phyloP scores from a whole-genome alignment of 2,888 invertebrate species.

The Drosophila hamatofila region DNA sequence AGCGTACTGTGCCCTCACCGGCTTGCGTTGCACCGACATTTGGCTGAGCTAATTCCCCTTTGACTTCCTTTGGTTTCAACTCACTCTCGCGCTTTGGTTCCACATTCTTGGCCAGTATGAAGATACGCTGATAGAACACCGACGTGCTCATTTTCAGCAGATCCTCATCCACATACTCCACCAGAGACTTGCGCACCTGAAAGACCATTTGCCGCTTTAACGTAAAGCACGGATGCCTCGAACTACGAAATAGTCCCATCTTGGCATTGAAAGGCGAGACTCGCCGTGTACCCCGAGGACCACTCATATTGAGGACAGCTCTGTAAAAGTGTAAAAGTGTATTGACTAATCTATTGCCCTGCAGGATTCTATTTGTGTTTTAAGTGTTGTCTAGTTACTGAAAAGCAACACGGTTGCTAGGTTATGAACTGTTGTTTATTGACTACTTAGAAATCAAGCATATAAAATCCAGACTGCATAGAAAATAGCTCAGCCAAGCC shows the following conservation, averaged over 20 bases:
- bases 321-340: background rate
- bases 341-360: background rate
- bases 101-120: slow-evolving; percentile 70
- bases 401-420: slow-evolving; percentile 41
- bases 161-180: slow-evolving; percentile 71
- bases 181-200: slow-evolving; percentile 73
- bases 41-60: background rate
- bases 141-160: slow-evolving; percentile 59
- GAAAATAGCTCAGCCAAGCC: slow-evolving; percentile 2
- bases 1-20: slow-evolving; percentile 11
- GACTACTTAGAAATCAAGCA: background rate
- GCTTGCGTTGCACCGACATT: slow-evolving; percentile 5
- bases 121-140: slow-evolving; percentile 80
- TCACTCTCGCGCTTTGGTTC: background rate
- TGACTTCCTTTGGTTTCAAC: background rate
- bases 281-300: background rate
- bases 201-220: slow-evolving; percentile 53
- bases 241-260: background rate
- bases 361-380: slow-evolving; percentile 15
- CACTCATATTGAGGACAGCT: slow-evolving; percentile 10
- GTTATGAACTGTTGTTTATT: slow-evolving; percentile 17
- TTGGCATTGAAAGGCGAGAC: slow-evolving; percentile 24
- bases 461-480: background rate
- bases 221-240: slow-evolving; percentile 40
- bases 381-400: slow-evolving; percentile 36